Evolutionary conservation across 1,140 invertebrate genomes (phyloP).

Genomic region (Lordiphosa stackelbergi): DNA sequence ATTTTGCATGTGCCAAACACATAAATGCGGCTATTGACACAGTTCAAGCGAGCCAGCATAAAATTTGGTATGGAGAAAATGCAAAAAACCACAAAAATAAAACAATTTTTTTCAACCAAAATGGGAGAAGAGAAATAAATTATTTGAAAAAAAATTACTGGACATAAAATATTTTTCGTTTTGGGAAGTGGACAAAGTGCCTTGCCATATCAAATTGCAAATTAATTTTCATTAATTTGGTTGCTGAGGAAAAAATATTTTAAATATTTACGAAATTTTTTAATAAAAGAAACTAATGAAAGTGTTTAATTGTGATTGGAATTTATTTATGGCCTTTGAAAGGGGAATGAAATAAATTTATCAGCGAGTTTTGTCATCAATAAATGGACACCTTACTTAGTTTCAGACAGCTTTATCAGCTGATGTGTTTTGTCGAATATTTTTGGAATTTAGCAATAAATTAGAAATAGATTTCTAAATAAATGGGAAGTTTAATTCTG

Average conservation of each 20-base stretch:
- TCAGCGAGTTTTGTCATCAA: too few species aligned
- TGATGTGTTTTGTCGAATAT: too few species aligned
- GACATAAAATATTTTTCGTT: slow-evolving; percentile 5
- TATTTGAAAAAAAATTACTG: slow-evolving; percentile 13
- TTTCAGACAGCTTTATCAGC: too few species aligned
- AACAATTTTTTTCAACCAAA: neutral
- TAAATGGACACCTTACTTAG: too few species aligned
- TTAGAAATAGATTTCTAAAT: too few species aligned
- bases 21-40: slow-evolving; percentile 70
- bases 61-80: slow-evolving; percentile 46
- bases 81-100: slow-evolving; percentile 5
- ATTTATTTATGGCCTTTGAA: too few species aligned
- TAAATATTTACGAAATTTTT: too few species aligned
- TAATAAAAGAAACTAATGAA: slow-evolving; percentile 5
- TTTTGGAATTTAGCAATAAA: too few species aligned
- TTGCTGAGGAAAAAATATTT: neutral
- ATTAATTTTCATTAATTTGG: slow-evolving; percentile 35
- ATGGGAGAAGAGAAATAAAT: slow-evolving; percentile 25
- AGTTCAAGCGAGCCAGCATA: slow-evolving; percentile 53
- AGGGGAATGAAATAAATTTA: too few species aligned
- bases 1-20: slow-evolving; percentile 54
- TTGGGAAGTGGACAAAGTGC: neutral
- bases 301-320: slow-evolving; percentile 1
- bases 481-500: too few species aligned
- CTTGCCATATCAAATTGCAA: slow-evolving; percentile 5